Evolutionary conservation across 2,797 vertebrate species (phyloP), one percentile per base, ranked within the genome.

Genomic region (Enteromius unitaeniatus): DNA sequence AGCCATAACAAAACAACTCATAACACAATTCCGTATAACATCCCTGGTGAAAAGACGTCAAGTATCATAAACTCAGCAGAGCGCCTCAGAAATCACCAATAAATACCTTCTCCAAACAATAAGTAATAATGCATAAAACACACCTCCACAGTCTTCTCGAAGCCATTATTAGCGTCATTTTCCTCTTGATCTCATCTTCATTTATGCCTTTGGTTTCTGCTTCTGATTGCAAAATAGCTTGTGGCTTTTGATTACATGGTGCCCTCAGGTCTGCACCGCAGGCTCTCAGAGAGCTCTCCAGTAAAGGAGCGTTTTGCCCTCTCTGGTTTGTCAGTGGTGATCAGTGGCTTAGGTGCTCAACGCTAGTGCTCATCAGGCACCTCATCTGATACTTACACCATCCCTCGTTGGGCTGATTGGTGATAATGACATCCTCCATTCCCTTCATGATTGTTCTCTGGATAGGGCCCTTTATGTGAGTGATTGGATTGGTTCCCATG

Each of bases 381-480:
- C 62, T 84, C 76, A 86, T 91, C 51, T 49, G 87, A 88, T 89
- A 79, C 87, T 90, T 82, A 79, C 88, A 84, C 89, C 85, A 84
- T 91, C 86, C 88, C 89, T 92, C 67, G 72, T 92, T 91, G 91
- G 42, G 72, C 90, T 93, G 93, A 94, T 94, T 90, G 93, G 91
- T 89, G 81, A 82, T 93, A 93, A 94, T 91, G 92, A 87, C 90
- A 88, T 86, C 85, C 89, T 92, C 86, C 88, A 88, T 91, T 79
- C 40, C 84, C 89, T 89, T 87, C 69, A 89, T 93, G 92, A 94
- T 93, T 93, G 93, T 92, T 92, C 93, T 78, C 70, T 79, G 72
- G 87, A 90, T 93, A 80, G 65, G 88, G 90, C 81, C 64, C 85
- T 81, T 80, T 79, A 17, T 87, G 90, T 89, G 88, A 87, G 84